Percentiles rank a stretch among this genome's conserved stretches.
Conservation (phyloP, 2,797 vertebrate species). For the Notolepis coatsorum region DNA sequence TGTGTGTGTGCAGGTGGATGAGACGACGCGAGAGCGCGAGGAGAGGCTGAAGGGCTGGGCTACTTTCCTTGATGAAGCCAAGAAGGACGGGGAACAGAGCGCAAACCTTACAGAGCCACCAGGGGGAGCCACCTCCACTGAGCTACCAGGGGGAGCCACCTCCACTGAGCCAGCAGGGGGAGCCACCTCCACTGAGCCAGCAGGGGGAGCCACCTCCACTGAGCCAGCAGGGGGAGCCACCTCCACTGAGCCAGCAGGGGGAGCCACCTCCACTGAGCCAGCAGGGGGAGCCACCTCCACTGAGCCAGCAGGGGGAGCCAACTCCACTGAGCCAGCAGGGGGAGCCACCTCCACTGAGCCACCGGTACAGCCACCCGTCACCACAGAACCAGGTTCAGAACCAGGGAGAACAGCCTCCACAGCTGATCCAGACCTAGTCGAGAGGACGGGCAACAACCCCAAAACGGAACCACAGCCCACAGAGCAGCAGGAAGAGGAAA, state of each 20-base stretch:
- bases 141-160: constrained; percentile 24
- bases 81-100: constrained; percentile 34
- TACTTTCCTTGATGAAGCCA: constrained; percentile 79
- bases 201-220: too few species aligned
- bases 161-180: constrained; percentile 43
- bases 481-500: constrained; percentile 52
- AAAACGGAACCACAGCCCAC: constrained; percentile 37
- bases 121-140: too few species aligned
- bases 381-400: constrained; percentile 47
- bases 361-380: constrained; percentile 23
- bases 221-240: constrained; percentile 52
- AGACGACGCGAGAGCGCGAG: constrained; percentile 93
- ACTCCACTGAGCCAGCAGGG: constrained; percentile 36
- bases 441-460: neutral
- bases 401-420: neutral
- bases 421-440: neutral
- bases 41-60: constrained; percentile 94
- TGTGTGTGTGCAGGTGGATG: constrained; percentile 85
- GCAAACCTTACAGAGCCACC: neutral
- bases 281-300: neutral
- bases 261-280: constrained; percentile 48
- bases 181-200: neutral
- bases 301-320: too few species aligned
- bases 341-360: constrained; percentile 42
- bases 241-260: constrained; percentile 32